Evolutionary conservation across 2,888 invertebrate genomes (phyloP).

Genomic region (Dermolepida albohirtum): DNA sequence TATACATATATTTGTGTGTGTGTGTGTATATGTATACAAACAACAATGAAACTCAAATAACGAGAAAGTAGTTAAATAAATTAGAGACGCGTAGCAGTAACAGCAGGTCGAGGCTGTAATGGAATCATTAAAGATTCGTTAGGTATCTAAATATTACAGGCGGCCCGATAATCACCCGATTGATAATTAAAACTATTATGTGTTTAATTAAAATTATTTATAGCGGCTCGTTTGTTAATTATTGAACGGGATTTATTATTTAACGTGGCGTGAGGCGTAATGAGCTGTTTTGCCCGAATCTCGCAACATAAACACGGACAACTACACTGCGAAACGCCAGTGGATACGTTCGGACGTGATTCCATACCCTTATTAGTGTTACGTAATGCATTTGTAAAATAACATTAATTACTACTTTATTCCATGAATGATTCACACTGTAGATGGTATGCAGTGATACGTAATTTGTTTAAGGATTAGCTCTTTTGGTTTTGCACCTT

Average conservation of each 20-base stretch:
- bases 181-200: conserved; percentile 51
- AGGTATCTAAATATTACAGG: conserved; percentile 50
- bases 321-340: no score
- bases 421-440: no score
- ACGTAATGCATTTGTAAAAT: no score
- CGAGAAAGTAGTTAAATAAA: conserved; percentile 57
- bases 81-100: conserved; percentile 53
- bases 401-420: no score
- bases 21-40: background rate
- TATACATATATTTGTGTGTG: background rate
- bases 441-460: no score
- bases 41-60: conserved; percentile 57
- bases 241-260: conserved; percentile 38
- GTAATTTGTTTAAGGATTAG: no score
- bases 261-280: conserved; percentile 5
- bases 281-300: background rate
- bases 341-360: no score
- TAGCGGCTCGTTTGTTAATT: conserved; percentile 32
- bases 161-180: conserved; percentile 47
- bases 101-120: conserved; percentile 51
- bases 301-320: no score
- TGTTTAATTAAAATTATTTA: conserved; percentile 51
- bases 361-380: no score
- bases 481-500: no score
- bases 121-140: conserved; percentile 61